phyloP scores from a whole-genome alignment of 1,140 invertebrate genomes.

The Drosophila pachea region DNA sequence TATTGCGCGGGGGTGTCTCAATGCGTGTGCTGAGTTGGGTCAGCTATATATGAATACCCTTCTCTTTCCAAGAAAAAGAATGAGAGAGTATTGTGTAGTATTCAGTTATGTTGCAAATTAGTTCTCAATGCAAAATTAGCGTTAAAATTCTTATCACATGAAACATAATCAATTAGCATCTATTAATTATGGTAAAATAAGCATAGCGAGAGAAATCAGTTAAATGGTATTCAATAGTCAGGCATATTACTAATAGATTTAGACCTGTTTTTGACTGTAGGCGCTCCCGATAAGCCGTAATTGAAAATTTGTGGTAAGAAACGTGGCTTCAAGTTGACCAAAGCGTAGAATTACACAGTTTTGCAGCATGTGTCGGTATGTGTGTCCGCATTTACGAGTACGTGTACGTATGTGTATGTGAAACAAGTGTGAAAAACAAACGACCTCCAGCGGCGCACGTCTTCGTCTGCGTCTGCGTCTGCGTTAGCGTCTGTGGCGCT shows the following conservation, averaged over 20 bases:
- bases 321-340: constrained; percentile 64
- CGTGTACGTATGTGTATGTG: constrained; percentile 30
- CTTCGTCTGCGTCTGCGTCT: constrained; percentile 40
- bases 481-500: constrained; percentile 33
- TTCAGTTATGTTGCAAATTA: too few species aligned
- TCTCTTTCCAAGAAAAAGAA: background rate
- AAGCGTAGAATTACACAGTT: constrained; percentile 47
- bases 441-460: constrained; percentile 66
- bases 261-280: constrained; percentile 25
- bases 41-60: constrained; percentile 4
- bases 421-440: constrained; percentile 72
- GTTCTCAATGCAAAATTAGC: background rate
- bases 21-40: constrained; percentile 18
- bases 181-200: too few species aligned
- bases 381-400: background rate
- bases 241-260: background rate
- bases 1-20: constrained; percentile 5
- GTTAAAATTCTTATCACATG: too few species aligned
- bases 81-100: background rate
- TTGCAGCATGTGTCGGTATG: constrained; percentile 18
- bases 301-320: constrained; percentile 54
- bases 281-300: constrained; percentile 55
- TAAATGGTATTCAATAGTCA: background rate
- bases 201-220: too few species aligned
- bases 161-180: background rate